phyloP scores from a whole-genome alignment of 2,888 invertebrate genomes.

The Morpho deidamia region DNA sequence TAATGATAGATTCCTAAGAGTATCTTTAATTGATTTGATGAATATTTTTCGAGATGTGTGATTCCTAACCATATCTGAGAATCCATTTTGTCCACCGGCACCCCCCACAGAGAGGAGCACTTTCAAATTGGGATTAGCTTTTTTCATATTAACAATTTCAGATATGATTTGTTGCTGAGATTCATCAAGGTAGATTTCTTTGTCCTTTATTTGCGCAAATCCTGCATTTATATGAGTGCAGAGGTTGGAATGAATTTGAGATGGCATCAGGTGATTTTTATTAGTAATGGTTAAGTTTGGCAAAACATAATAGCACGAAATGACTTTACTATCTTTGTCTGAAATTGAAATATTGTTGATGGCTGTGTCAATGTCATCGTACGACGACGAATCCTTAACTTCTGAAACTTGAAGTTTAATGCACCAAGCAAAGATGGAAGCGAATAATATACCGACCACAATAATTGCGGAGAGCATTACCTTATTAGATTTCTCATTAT shows the following conservation, averaged over 20 bases:
- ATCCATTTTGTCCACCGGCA: slow-evolving; percentile 77
- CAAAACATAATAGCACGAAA: slow-evolving; percentile 85
- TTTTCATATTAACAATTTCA: slow-evolving; percentile 75
- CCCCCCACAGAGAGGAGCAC: slow-evolving; percentile 88
- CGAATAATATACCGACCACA: background rate
- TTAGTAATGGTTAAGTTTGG: slow-evolving; percentile 41
- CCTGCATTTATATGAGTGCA: slow-evolving; percentile 92
- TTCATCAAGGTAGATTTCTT: slow-evolving; percentile 74
- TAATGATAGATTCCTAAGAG: slow-evolving; percentile 73
- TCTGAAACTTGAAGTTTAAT: background rate
- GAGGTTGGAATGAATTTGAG: slow-evolving; percentile 82
- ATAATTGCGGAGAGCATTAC: background rate
- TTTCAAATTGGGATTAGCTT: slow-evolving; percentile 81
- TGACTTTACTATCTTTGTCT: slow-evolving; percentile 26
- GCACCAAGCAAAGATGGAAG: background rate
- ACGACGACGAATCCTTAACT: background rate
- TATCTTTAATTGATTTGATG: slow-evolving; percentile 72
- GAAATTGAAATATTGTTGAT: background rate
- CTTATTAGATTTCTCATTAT: background rate
- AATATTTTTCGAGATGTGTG: slow-evolving; percentile 84
- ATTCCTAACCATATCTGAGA: slow-evolving; percentile 84
- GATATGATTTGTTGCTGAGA: slow-evolving; percentile 50
- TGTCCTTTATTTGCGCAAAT: slow-evolving; percentile 82
- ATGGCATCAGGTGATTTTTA: slow-evolving; percentile 64
- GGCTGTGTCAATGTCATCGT: background rate